Evolutionary conservation across 2,797 vertebrate genomes (phyloP), one percentile per base, ranked within the genome.

Genomic region (Etheostoma perlongum): DNA sequence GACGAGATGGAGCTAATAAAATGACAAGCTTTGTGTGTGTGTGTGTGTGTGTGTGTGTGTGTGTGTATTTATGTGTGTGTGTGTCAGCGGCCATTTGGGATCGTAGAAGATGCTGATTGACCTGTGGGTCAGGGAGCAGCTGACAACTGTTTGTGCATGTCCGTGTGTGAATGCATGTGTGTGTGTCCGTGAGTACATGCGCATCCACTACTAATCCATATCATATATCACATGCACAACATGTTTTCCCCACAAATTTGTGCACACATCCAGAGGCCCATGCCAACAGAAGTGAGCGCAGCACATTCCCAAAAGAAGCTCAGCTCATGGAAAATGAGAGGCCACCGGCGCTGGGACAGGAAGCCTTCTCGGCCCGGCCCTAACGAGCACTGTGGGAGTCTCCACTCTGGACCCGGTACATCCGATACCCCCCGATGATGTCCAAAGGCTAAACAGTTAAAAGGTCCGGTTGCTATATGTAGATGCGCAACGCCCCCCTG

Each of bases 401-500:
- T 77, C 85, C 86, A 62, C 82, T 86, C 69, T 81, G 87, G 88
- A 90, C 85, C 73, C 76, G 42, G 88, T 88, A 90, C 88, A 94
- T 93, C 85, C 70, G 93, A 94, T 93, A 94, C 83, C 82, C 82
- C 83, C 83, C 79, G 84, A 88, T 92, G 92, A 94, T 92, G 89
- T 94, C 85, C 87, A 92, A 90, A 88, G 93, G 91, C 91, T 93
- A 93, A 92, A 93, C 91, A 92, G 89, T 93, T 92, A 91, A 91
- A 92, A 92, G 89, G 91, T 92, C 91, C 81, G 81, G 89, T 88
- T 90, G 92, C 90, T 93, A 92, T 94, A 94, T 92, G 91, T 93
- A 92, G 94, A 94, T 90, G 83, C 13, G 55, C 73, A 86, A 78
- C 76, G 81, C 55, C 79, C 85, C 85, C 82, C 77, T n/a, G 33